Conservation (phyloP, 1,140 invertebrate species). For the Helicoverpa armigera region DNA sequence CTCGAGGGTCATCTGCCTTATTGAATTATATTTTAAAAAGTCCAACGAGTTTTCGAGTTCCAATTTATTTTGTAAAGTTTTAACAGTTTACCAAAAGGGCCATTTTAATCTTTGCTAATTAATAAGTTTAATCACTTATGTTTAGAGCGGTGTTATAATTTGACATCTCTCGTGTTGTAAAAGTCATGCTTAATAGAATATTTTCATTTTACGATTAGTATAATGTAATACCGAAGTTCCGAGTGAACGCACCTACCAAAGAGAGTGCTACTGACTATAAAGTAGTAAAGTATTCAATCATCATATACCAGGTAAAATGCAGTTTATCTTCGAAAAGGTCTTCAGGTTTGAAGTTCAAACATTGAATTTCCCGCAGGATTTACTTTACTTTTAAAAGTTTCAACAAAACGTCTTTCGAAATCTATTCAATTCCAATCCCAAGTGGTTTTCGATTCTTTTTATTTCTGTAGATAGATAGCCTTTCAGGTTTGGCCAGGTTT, state of each 20-base stretch:
- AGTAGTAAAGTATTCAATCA: no score
- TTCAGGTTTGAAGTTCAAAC: background rate
- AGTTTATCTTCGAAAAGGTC: background rate
- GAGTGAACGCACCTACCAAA: no score
- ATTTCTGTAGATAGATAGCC: background rate
- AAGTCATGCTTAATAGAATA: background rate
- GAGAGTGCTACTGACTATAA: no score
- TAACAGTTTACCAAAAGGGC: no score
- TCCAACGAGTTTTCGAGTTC: background rate
- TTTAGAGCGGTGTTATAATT: no score
- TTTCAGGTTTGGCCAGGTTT: no score
- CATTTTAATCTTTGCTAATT: no score
- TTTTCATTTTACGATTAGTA: no score
- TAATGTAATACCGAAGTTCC: no score
- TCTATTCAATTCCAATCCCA: constrained; percentile 4
- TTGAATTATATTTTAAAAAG: constrained; percentile 11
- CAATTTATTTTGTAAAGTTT: no score
- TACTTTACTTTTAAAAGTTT: constrained; percentile 5
- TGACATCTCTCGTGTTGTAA: background rate
- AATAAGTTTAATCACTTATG: no score
- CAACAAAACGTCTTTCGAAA: constrained; percentile 13
- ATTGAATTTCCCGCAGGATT: constrained; percentile 5
- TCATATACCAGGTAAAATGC: background rate
- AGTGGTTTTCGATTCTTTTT: constrained; percentile 11
- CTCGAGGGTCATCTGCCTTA: background rate